These are phyloP conservation scores for Phaetusa simplex DNA, from an alignment of 2,113 vertebrate genomes.

Conservation along the genomic window DNA sequence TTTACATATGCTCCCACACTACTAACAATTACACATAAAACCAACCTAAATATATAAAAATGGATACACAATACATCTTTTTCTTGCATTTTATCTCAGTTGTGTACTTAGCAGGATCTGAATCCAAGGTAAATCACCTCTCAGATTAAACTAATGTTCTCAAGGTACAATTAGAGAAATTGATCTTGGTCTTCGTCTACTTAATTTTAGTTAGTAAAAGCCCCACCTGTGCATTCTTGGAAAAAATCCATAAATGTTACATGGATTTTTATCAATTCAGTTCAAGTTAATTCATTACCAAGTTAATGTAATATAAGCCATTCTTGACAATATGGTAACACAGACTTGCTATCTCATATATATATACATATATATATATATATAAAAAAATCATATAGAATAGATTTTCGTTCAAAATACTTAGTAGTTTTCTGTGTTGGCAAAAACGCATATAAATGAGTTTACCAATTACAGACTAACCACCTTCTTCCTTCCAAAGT, in stretches of 20 bases:
- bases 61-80: neutral
- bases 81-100: neutral
- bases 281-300: neutral
- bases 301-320: neutral
- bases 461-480: neutral
- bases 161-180: neutral
- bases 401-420: neutral
- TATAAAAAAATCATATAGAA: neutral
- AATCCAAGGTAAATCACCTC: neutral
- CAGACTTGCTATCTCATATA: neutral
- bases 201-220: neutral
- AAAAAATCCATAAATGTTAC: neutral
- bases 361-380: neutral
- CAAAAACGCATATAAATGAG: neutral
- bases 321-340: neutral
- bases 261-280: neutral
- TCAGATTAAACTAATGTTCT: neutral
- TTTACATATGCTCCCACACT: neutral
- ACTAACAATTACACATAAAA: neutral
- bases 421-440: neutral
- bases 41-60: neutral
- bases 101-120: neutral
- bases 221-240: neutral
- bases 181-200: neutral
- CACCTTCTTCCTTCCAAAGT: neutral